phyloP scores from a whole-genome alignment of 2,888 invertebrate genomes.

The Diarsia rubi region DNA sequence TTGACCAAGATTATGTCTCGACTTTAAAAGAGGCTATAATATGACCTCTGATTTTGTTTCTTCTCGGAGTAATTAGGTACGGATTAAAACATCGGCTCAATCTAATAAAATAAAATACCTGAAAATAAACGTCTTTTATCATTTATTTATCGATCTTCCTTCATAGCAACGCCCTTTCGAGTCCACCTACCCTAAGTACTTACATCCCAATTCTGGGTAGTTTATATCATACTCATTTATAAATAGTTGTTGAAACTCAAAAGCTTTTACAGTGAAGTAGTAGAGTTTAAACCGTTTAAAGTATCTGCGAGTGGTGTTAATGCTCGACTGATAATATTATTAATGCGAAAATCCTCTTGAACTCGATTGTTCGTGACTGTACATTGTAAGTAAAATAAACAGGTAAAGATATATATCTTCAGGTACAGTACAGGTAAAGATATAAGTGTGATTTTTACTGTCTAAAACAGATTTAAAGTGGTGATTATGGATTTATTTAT shows the following conservation, averaged over 20 bases:
- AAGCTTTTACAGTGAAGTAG: conserved; percentile 48
- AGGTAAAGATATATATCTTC: too few relatives aligned
- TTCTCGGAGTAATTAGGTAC: too few relatives aligned
- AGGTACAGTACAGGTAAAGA: background rate
- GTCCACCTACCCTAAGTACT: background rate
- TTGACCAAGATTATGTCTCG: too few relatives aligned
- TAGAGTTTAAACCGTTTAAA: conserved; percentile 32
- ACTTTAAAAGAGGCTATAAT: too few relatives aligned
- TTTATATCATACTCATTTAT: conserved; percentile 2
- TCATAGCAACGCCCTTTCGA: conserved; percentile 26
- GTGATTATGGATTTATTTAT: too few relatives aligned
- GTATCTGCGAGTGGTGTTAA: conserved; percentile 41
- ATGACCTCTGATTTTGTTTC: too few relatives aligned
- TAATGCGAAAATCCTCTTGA: conserved; percentile 39
- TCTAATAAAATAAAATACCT: too few relatives aligned
- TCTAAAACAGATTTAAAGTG: background rate
- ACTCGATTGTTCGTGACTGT: conserved; percentile 1
- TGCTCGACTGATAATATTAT: conserved; percentile 44
- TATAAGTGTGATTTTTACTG: background rate
- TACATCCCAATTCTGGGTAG: background rate
- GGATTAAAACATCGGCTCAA: too few relatives aligned
- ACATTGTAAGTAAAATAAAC: background rate
- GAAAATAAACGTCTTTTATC: too few relatives aligned
- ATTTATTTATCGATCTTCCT: too few relatives aligned
- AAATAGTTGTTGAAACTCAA: conserved; percentile 30